These are phyloP conservation scores for Candidula unifasciata DNA, from an alignment of 2,888 invertebrate species.

Conservation along the genomic window DNA sequence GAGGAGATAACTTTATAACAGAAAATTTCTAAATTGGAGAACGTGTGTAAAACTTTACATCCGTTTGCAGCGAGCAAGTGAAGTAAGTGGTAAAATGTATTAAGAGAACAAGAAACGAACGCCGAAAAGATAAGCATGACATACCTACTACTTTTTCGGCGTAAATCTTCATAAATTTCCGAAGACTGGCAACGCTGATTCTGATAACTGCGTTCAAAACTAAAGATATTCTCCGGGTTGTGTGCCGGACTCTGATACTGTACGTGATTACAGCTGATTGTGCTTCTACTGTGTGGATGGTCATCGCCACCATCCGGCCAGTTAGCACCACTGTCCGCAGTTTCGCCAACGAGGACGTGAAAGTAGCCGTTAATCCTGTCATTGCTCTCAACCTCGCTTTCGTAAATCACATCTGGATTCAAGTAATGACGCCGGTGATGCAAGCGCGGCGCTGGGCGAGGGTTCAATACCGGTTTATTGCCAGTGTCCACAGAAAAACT, in stretches of 20 bases:
- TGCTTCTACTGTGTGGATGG: not conserved
- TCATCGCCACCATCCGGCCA: not conserved
- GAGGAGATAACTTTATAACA: no score
- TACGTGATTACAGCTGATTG: not conserved
- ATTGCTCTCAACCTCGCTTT: slow-evolving; percentile 24
- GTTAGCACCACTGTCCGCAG: not conserved
- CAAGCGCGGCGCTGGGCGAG: not conserved
- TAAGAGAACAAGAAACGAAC: no score
- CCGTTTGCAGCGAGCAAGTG: no score
- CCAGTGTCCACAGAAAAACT: slow-evolving; percentile 13
- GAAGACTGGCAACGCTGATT: not conserved
- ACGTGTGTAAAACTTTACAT: no score
- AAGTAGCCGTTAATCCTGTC: not conserved
- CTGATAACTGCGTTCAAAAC: slow-evolving; percentile 4
- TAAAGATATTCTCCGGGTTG: not conserved
- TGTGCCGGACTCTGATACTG: no score
- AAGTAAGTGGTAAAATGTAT: not conserved
- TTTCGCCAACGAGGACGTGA: not conserved
- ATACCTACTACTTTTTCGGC: not conserved
- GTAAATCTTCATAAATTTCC: not conserved
- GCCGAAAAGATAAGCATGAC: not conserved
- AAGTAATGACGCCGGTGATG: slow-evolving; percentile 5
- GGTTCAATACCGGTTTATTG: not conserved
- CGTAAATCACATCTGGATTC: slow-evolving; percentile 25
- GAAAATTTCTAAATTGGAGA: no score